Conservation (phyloP, 2,888 invertebrate species). For the Neoitamus cyanurus region DNA sequence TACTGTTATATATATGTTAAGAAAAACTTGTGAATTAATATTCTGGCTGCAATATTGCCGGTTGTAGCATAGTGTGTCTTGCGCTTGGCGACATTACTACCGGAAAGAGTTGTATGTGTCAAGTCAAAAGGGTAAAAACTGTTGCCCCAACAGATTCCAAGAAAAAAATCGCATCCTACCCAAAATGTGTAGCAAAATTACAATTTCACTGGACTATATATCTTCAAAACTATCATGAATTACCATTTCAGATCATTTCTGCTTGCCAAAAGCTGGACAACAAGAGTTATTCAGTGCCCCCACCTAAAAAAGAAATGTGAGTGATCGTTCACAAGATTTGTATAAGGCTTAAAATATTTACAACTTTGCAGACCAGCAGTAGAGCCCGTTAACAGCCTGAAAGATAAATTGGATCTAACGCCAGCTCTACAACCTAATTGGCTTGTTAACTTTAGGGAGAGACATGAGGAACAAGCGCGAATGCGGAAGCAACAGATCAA, state of each 20-base stretch:
- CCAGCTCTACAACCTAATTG: conserved; percentile 69
- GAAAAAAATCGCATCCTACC: too few relatives aligned
- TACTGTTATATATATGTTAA: too few relatives aligned
- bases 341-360: conserved; percentile 54
- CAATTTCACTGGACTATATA: too few relatives aligned
- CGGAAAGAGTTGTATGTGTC: too few relatives aligned
- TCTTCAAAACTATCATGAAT: not conserved
- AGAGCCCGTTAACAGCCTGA: conserved; percentile 69
- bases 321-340: conserved; percentile 54
- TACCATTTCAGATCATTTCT: conserved; percentile 4
- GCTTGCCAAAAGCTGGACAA: conserved; percentile 64
- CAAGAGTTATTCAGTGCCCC: conserved; percentile 61
- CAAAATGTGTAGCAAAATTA: too few relatives aligned
- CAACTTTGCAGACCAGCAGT: conserved; percentile 58
- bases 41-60: too few relatives aligned
- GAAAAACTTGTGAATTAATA: too few relatives aligned
- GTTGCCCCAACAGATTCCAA: too few relatives aligned
- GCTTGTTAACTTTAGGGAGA: conserved; percentile 68
- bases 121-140: too few relatives aligned
- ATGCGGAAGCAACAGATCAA: conserved; percentile 66
- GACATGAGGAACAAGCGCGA: conserved; percentile 65
- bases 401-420: conserved; percentile 69
- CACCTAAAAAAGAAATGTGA: conserved; percentile 60
- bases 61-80: too few relatives aligned
- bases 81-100: too few relatives aligned